Evolutionary conservation across 1,140 invertebrate species (phyloP).

Genomic region (Drosophila nikananu): DNA sequence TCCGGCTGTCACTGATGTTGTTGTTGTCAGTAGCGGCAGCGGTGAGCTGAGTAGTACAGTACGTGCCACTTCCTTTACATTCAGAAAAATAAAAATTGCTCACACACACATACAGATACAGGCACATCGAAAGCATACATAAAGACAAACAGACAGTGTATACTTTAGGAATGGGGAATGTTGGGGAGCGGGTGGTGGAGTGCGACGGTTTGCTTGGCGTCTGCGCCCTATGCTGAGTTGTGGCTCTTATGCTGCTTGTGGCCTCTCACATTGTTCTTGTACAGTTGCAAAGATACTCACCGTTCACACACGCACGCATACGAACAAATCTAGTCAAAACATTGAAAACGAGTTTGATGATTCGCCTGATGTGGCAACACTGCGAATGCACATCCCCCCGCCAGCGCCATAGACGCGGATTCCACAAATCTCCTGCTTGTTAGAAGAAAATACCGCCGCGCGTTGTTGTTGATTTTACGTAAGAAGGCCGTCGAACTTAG

Average conservation of each 20-base stretch:
- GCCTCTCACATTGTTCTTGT: constrained; percentile 73
- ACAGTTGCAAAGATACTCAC: constrained; percentile 78
- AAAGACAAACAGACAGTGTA: constrained; percentile 61
- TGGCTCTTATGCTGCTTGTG: constrained; percentile 57
- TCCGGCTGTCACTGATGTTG: constrained; percentile 56
- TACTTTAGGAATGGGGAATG: constrained; percentile 37
- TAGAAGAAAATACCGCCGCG: constrained; percentile 77
- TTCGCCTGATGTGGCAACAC: constrained; percentile 68
- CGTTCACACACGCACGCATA: constrained; percentile 22
- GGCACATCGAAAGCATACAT: constrained; percentile 36
- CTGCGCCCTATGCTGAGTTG: constrained; percentile 64
- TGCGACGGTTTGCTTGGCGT: constrained; percentile 62
- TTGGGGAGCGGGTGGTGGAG: constrained; percentile 15
- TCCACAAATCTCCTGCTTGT: constrained; percentile 57
- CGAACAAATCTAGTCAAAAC: constrained; percentile 37
- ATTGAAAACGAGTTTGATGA: constrained; percentile 73
- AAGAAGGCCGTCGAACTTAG: constrained; percentile 82
- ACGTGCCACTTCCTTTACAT: constrained; percentile 84
- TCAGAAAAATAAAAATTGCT: constrained; percentile 82
- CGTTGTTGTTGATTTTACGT: constrained; percentile 75
- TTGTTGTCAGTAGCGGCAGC: constrained; percentile 56
- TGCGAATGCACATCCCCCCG: constrained; percentile 18
- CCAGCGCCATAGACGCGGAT: constrained; percentile 13
- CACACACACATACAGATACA: constrained; percentile 33
- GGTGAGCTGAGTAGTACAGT: constrained; percentile 75